Base-by-base conservation (phyloP, 2,113 vertebrate species). In the Bagarius yarrelli region DNA sequence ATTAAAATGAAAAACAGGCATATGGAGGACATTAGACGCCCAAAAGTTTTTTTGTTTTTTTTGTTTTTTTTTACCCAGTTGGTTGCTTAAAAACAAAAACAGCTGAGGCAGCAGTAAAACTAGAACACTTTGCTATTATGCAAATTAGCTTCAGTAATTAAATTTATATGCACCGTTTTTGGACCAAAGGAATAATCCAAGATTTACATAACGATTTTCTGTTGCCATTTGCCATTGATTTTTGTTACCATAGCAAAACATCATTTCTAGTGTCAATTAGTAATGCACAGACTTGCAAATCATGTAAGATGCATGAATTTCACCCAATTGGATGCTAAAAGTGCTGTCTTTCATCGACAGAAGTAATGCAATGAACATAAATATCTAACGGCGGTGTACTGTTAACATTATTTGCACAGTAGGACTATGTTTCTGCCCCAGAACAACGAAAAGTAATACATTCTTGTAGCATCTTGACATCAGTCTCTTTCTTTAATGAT, bases 351-450 rank as follows among this genome's bases (percentile, higher is more conserved):
- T 32, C 40, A 56, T 55, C 34, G 25, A 66, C 55, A 50, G 8
- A 81, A 90, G 87, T 91, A 91, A 91, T 92, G 60, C 76, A 89
- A 88, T 88, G 87, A 89, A 89, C 85, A 89, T 90, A 91, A 93
- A 89, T 90, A 91, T 83, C 87, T 81, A 82, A 92, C 83, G 93
- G 91, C 91, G 91, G 86, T 92, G 89, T 86, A 93, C 93, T 93
- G 93, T 93, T 93, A 92, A 87, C 83, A 85, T 83, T 85, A 87
- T 90, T 88, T 91, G 91, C 91, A 91, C 90, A 93, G 87, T 70
- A 76, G 84, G 83, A 91, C 72, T 85, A 90, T 84, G 85, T 85
- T 87, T 87, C 34, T 47, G 44, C 71, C 64, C 81, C 75, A 85
- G 81, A 81, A 85, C 81, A 87, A 79, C 80, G 9, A 70, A 70